Conservation (phyloP, 2,888 invertebrate species). For the Meiosimyza decipiens region DNA sequence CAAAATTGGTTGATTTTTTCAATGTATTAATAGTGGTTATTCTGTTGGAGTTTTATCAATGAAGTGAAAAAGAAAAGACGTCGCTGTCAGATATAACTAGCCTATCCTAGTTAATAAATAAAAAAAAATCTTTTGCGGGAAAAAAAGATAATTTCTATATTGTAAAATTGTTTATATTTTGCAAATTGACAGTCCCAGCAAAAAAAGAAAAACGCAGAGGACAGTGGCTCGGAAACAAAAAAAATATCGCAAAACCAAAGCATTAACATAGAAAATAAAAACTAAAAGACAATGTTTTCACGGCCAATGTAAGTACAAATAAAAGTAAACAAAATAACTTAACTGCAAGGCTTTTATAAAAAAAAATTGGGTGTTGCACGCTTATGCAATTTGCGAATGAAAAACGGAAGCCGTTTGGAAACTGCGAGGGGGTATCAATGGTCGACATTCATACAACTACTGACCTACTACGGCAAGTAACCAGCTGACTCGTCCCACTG, state of each 20-base stretch:
- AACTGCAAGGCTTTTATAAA: too few relatives aligned
- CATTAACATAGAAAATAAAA: constrained; percentile 30
- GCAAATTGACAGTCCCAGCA: not conserved
- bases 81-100: not conserved
- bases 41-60: not conserved
- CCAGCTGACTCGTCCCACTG: not conserved
- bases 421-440: not conserved
- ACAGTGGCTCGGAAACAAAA: too few relatives aligned
- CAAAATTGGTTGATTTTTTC: constrained; percentile 40
- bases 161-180: constrained; percentile 11
- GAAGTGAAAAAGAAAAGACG: not conserved
- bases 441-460: not conserved
- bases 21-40: not conserved
- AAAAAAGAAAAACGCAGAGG: not conserved
- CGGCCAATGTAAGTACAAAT: constrained; percentile 59
- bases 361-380: too few relatives aligned
- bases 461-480: too few relatives aligned
- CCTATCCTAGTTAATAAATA: too few relatives aligned
- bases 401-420: not conserved
- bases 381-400: not conserved
- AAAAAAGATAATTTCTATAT: not conserved
- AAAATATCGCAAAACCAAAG: not conserved
- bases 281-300: constrained; percentile 56
- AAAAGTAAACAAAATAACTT: too few relatives aligned
- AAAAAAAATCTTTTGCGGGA: not conserved